Evolutionary conservation across 2,888 invertebrate species (phyloP).

Genomic region (Tenodera sinensis): DNA sequence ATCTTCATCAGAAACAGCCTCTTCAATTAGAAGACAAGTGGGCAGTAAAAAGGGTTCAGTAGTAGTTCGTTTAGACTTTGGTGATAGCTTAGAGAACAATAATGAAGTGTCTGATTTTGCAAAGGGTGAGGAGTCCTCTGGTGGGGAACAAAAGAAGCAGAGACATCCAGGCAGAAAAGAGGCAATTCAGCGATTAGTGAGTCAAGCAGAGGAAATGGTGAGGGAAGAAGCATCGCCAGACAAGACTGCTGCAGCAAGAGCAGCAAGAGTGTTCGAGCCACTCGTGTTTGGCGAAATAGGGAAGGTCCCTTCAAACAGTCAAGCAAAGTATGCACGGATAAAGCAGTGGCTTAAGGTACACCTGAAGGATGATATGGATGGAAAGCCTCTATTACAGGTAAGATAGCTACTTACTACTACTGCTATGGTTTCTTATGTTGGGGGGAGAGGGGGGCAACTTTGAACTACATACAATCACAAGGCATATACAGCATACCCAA

Average conservation of each 20-base stretch:
- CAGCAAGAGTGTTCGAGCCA: conserved; percentile 51
- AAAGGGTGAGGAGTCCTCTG: conserved; percentile 44
- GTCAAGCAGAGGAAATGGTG: conserved; percentile 77
- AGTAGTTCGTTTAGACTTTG: conserved; percentile 40
- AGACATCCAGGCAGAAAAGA: conserved; percentile 50
- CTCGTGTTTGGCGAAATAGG: conserved; percentile 52
- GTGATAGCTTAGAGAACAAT: conserved; percentile 1
- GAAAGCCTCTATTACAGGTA: neutral
- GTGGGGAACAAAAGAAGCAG: conserved; percentile 45
- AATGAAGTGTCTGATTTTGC: neutral
- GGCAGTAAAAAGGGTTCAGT: conserved; percentile 37
- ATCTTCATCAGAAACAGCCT: conserved; percentile 34
- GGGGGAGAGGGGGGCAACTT: too few relatives aligned
- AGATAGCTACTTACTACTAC: too few relatives aligned
- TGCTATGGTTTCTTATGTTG: too few relatives aligned
- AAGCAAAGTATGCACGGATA: conserved; percentile 60
- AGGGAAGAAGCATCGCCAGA: conserved; percentile 50
- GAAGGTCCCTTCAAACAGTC: conserved; percentile 47
- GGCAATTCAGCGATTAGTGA: conserved; percentile 71
- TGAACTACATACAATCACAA: too few relatives aligned
- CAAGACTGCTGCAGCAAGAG: conserved; percentile 37
- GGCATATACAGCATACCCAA: too few relatives aligned
- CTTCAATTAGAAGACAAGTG: conserved; percentile 45
- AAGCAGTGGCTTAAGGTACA: conserved; percentile 58
- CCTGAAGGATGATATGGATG: conserved; percentile 34